Evolutionary conservation across 2,888 invertebrate genomes (phyloP).

Genomic region (Orchesella flavescens): DNA sequence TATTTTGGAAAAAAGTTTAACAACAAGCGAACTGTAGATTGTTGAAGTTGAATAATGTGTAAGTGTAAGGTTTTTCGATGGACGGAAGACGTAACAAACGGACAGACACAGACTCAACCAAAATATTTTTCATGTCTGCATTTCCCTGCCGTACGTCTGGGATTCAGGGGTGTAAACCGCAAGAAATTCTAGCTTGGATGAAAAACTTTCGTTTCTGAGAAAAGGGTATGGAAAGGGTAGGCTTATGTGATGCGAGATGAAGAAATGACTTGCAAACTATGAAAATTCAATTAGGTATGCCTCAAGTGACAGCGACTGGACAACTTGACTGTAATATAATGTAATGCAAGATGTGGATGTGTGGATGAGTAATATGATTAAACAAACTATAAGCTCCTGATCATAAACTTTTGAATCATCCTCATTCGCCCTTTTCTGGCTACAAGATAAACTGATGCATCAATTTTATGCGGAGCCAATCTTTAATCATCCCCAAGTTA

Average conservation of each 20-base stretch:
- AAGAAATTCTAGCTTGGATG: background rate
- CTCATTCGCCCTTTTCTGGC: too few species aligned
- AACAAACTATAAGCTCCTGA: too few species aligned
- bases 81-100: background rate
- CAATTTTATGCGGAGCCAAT: too few species aligned
- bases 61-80: background rate
- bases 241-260: background rate
- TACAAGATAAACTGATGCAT: too few species aligned
- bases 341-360: too few species aligned
- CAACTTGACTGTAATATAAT: too few species aligned
- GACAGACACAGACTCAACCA: background rate
- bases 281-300: too few species aligned
- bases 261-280: background rate
- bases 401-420: too few species aligned
- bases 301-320: background rate
- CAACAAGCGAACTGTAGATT: background rate
- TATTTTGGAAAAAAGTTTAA: too few species aligned
- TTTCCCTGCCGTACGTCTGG: conserved; percentile 24
- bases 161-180: conserved; percentile 43
- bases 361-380: too few species aligned
- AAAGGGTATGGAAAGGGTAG: background rate
- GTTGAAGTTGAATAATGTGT: background rate
- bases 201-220: background rate
- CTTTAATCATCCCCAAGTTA: too few species aligned
- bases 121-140: background rate